Percentiles rank a stretch among this genome's conserved stretches.
These are phyloP conservation scores for Tanaodytes sp. DNA, from an alignment of 2,888 invertebrate species.

Conservation along the genomic window DNA sequence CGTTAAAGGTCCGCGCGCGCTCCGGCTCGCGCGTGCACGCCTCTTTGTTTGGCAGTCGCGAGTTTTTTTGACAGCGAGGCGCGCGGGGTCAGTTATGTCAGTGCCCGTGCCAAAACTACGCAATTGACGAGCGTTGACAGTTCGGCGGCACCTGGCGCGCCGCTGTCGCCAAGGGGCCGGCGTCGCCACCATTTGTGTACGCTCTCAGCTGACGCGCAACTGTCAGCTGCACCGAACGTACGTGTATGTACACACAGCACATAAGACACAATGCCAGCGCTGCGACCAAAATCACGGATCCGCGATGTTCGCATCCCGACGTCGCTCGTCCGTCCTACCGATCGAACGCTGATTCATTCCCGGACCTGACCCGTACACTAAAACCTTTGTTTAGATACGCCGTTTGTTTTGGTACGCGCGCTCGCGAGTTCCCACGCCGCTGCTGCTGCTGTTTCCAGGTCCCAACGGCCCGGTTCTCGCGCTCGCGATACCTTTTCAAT, in stretches of 20 bases:
- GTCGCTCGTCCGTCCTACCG: no score
- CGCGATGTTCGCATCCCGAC: not conserved
- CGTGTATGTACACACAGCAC: no score
- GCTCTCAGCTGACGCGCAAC: conserved; percentile 68
- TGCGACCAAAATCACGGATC: conserved; percentile 3
- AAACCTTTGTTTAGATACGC: not conserved
- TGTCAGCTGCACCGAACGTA: conserved; percentile 65
- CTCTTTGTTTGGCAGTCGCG: conserved; percentile 56
- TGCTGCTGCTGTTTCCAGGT: conserved; percentile 1
- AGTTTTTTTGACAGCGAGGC: conserved; percentile 24
- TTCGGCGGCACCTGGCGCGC: conserved; percentile 7
- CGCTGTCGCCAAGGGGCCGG: conserved; percentile 39
- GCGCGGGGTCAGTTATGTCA: conserved; percentile 8
- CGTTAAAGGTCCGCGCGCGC: conserved; percentile 26
- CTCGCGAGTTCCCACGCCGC: not conserved
- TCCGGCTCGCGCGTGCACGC: conserved; percentile 50
- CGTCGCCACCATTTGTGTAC: conserved; percentile 63
- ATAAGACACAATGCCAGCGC: conserved; percentile 54
- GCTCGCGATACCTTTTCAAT: no score
- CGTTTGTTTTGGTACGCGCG: conserved; percentile 15
- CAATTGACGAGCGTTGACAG: conserved; percentile 37
- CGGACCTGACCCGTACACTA: not conserved
- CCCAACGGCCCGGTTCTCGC: not conserved
- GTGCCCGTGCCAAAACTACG: conserved; percentile 54
- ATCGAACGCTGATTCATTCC: no score